phyloP scores from a whole-genome alignment of 2,888 invertebrate genomes.

The Drosophila testacea region DNA sequence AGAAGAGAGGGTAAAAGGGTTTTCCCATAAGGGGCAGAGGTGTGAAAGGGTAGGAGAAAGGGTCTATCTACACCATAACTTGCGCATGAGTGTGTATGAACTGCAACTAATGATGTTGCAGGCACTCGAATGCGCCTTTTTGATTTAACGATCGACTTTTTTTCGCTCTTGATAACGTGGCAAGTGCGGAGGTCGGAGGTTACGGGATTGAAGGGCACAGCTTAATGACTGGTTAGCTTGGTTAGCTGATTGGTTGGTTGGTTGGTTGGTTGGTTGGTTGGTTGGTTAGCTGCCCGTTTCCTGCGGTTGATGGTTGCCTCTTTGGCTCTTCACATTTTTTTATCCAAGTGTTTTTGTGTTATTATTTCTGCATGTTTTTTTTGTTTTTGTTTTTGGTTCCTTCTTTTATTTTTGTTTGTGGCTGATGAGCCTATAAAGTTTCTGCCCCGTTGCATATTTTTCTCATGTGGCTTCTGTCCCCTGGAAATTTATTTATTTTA shows the following conservation, averaged over 20 bases:
- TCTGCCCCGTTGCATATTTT: slow-evolving; percentile 51
- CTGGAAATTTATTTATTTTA: slow-evolving; percentile 53
- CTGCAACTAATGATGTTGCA: slow-evolving; percentile 82
- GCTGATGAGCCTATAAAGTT: slow-evolving; percentile 64
- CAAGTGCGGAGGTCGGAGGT: slow-evolving; percentile 4
- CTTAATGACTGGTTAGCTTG: slow-evolving; percentile 74
- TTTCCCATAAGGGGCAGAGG: background rate
- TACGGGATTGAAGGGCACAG: slow-evolving; percentile 12
- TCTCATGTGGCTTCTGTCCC: slow-evolving; percentile 23
- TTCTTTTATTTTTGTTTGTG: slow-evolving; percentile 8
- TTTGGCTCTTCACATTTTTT: slow-evolving; percentile 46
- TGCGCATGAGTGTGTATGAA: slow-evolving; percentile 80
- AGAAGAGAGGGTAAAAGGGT: background rate
- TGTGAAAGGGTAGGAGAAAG: background rate
- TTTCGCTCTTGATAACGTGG: slow-evolving; percentile 46
- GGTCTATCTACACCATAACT: slow-evolving; percentile 71
- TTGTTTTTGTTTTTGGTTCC: background rate
- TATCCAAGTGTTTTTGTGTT: slow-evolving; percentile 18
- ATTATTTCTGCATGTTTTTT: slow-evolving; percentile 12
- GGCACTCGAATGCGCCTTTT: slow-evolving; percentile 80
- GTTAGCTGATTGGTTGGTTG: slow-evolving; percentile 48
- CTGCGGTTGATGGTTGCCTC: slow-evolving; percentile 64
- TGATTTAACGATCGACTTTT: slow-evolving; percentile 80
- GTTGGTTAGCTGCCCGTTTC: slow-evolving; percentile 52
- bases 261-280: slow-evolving; percentile 43